Base-by-base conservation (phyloP, 2,113 vertebrate genomes). In the Salminus brasiliensis region DNA sequence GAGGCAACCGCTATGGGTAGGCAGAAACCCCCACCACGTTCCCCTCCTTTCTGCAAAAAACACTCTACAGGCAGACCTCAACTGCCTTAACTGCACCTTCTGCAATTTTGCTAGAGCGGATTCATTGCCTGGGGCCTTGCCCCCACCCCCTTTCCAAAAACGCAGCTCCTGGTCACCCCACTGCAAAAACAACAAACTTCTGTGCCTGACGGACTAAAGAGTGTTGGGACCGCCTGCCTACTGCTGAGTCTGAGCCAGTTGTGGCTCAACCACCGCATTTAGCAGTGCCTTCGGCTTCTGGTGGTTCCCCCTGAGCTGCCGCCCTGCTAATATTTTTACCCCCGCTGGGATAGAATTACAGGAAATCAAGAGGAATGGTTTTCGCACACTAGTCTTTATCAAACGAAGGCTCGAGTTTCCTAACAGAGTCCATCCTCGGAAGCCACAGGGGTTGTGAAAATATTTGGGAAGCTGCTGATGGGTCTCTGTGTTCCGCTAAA, bases 291-390 rank as follows among this genome's bases (percentile, higher is more conserved):
- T 86, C 87, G 63, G 87, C 88, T 91, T 91, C 93, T 93, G 92
- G 85, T 88, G 91, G 94, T 95, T 95, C 93, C 91, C 82, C 90
- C 5, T 87, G n/a, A n/a, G n/a, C n/a, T n/a, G n/a, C n/a, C 59
- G 92, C 89, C 86, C 89, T 78, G 91, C 93, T 95, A 94, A 96
- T 96, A 97, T 95, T 97, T 98, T 97, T 96, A 97, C 94, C 94
- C 30, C 59, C 92, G 88, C 90, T 89, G 91, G 94, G 95, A 95
- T 97, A 95, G 92, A 91, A 93, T 97, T 97, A 98, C 96, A 97
- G 96, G 95, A 98, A 98, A 96, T 96, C 89, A 93, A 92, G 92
- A 92, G 92, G 91, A 96, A 95, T 88, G 91, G 92, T 92, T 92
- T 93, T 92, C 89, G 90, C 30, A 89, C 90, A 93, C 94, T 90